Evolutionary conservation across 2,113 vertebrate genomes (phyloP), one percentile per base, ranked within the genome.

Genomic region (Catharus minimus): DNA sequence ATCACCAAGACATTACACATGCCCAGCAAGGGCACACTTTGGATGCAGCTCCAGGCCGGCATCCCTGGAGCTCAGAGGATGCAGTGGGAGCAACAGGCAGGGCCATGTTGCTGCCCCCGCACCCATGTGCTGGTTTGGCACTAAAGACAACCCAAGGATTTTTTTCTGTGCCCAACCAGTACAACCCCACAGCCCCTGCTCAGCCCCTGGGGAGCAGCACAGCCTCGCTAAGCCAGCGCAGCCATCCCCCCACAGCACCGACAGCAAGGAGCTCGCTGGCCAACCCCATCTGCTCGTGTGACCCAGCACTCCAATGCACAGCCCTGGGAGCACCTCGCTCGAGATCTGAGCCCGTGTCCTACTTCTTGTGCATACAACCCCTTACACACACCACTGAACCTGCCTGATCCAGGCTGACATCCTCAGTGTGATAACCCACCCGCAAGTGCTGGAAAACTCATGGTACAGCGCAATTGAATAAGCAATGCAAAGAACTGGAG

Each of bases 231-330:
- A 36, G 44, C 21, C 58, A 28, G 49, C 38, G 38, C 1, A 0
- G 3, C 7, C 49, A 33, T 6, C 47, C 28, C 38, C 26, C 5
- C 28, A 5, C 0, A 0, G 44, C 41, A 57, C 3, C 0, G 0
- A 8, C 24, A 39, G 55, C 4, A 2, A 18, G 49, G 41, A 23
- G 24, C 12, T n/a, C 0, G 1, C 73, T 18, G 36, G 32, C 21
- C 53, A 73, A 11, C 15, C n/a, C 1, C 0, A 27, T 9, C 4
- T 19, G 47, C 67, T 50, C 1, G 5, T 30, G 57, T 0, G 0
- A 49, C 8, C 22, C 28, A 56, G 38, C 18, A 2, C 28, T 27
- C 6, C 28, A 19, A 3, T 1, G 27, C 43, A 47, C 55, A 55
- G 65, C 61, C 15, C 22, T 17, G 22, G 15, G 17, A 23, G 28